These are phyloP conservation scores for Lerema accius DNA, from an alignment of 1,140 invertebrate genomes.

Conservation along the genomic window DNA sequence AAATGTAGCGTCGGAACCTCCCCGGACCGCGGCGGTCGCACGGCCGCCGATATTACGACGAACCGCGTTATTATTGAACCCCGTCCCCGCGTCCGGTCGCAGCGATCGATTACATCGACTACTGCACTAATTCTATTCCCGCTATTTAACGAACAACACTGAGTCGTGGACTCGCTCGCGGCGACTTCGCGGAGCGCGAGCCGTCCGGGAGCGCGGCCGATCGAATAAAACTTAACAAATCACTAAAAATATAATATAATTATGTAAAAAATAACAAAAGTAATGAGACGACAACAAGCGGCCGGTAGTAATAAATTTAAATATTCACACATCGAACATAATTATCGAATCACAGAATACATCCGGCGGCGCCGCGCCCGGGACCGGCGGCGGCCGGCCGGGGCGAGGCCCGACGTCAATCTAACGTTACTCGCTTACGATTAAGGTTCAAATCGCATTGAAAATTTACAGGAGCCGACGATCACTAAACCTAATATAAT, in stretches of 20 bases:
- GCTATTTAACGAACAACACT: neutral
- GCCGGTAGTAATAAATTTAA: neutral
- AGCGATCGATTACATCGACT: too few species aligned
- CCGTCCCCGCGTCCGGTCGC: too few species aligned
- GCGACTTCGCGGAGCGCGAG: too few species aligned
- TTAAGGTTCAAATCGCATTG: slow-evolving; percentile 8
- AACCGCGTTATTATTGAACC: too few species aligned
- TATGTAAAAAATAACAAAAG: neutral
- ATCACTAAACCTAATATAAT: slow-evolving; percentile 24
- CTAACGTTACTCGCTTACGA: neutral
- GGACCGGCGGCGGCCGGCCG: too few species aligned
- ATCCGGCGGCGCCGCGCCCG: neutral
- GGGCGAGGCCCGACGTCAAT: too few species aligned
- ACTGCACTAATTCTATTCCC: neutral
- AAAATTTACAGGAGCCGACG: slow-evolving; percentile 8
- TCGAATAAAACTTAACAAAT: neutral
- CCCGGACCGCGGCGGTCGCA: too few species aligned
- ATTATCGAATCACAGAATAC: neutral
- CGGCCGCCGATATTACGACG: too few species aligned
- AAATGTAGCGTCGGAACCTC: too few species aligned
- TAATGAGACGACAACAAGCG: neutral
- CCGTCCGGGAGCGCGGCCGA: neutral
- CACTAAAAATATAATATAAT: neutral
- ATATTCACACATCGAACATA: neutral
- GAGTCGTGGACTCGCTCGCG: neutral